These are phyloP conservation scores for Heliopora coerulea DNA, from an alignment of 92 coral and sea anemone genomes.

Conservation along the genomic window DNA sequence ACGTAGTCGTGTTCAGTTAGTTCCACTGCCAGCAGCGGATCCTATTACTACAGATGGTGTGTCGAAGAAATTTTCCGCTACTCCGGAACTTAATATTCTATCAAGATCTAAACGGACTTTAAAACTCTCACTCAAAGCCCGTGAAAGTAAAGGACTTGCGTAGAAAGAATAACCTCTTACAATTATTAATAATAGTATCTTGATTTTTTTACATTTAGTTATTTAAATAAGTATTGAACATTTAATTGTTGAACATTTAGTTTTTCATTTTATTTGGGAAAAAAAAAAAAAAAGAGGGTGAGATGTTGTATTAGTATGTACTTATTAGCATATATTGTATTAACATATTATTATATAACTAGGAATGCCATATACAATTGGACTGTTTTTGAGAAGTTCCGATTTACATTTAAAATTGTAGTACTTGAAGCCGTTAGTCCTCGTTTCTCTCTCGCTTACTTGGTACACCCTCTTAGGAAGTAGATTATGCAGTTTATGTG, in stretches of 20 bases:
- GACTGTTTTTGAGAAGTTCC: no score
- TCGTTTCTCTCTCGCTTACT: no score
- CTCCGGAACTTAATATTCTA: constrained; percentile 30
- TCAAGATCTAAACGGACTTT: constrained; percentile 38
- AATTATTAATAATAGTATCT: background rate
- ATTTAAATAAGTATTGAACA: background rate
- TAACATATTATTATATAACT: constrained; percentile 1
- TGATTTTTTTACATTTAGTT: no score
- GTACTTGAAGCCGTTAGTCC: no score
- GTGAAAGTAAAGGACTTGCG: constrained; percentile 22
- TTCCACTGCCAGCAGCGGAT: constrained; percentile 29
- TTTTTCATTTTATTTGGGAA: background rate
- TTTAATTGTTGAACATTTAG: background rate
- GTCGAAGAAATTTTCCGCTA: no score
- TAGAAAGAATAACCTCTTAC: background rate
- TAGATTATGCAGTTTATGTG: no score
- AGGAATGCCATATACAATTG: no score
- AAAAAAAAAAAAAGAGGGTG: background rate
- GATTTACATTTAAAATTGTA: no score
- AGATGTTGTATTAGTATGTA: constrained; percentile 1
- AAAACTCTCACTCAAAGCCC: constrained; percentile 46
- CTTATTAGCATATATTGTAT: background rate
- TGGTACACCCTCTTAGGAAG: no score
- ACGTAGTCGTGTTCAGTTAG: constrained; percentile 31
- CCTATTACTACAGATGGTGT: background rate